Evolutionary conservation across 2,113 vertebrate species (phyloP).

Genomic region (Poeciliopsis prolifica): DNA sequence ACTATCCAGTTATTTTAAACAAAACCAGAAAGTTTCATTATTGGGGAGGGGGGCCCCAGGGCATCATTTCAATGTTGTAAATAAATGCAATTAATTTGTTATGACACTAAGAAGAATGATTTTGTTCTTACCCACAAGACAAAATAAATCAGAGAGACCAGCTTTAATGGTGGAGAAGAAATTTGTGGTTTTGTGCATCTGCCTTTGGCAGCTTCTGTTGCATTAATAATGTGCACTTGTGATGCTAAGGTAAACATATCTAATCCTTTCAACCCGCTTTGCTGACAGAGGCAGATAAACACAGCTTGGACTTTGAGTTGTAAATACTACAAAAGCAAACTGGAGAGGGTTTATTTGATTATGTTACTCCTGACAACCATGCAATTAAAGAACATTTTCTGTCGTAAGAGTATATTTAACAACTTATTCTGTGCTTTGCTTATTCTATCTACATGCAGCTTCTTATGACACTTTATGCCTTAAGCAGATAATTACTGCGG

Average conservation of each 20-base stretch:
- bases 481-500: constrained; percentile 4
- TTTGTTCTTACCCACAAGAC: constrained; percentile 49
- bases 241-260: constrained; percentile 51
- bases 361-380: background rate
- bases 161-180: constrained; percentile 51
- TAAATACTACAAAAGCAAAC: constrained; percentile 35
- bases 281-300: constrained; percentile 15
- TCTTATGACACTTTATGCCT: constrained; percentile 16
- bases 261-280: constrained; percentile 28
- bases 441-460: background rate
- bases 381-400: constrained; percentile 2
- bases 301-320: constrained; percentile 52
- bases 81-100: constrained; percentile 61
- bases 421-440: background rate
- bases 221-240: constrained; percentile 45
- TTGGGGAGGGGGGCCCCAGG: constrained; percentile 29
- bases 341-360: background rate
- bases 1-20: constrained; percentile 31
- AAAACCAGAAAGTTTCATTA: constrained; percentile 9
- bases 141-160: constrained; percentile 40
- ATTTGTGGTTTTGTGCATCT: constrained; percentile 53
- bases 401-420: background rate
- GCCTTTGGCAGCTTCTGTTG: constrained; percentile 34
- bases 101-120: constrained; percentile 55
- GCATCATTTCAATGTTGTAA: constrained; percentile 32